Conservation (phyloP, 2,888 invertebrate genomes). For the Cyaniris semiargus region DNA sequence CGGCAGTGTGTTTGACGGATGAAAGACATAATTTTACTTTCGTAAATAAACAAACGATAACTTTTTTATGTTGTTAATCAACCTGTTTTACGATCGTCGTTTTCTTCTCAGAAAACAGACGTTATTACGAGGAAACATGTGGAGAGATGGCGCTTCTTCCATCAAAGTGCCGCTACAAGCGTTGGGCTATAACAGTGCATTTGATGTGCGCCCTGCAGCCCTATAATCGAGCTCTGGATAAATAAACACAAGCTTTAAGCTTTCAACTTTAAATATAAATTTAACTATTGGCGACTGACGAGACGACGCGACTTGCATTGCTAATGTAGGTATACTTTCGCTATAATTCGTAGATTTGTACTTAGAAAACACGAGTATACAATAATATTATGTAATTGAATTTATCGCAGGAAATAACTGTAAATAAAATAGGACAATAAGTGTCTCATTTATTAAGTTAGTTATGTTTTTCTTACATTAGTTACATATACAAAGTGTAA, state of each 20-base stretch:
- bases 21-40: conserved; percentile 51
- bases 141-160: conserved; percentile 73
- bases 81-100: conserved; percentile 72
- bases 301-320: conserved; percentile 1
- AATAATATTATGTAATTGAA: no score
- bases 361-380: no score
- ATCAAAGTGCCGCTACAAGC: conserved; percentile 73
- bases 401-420: neutral
- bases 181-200: conserved; percentile 63
- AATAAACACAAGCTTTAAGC: conserved; percentile 72
- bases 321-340: neutral
- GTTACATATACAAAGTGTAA: no score
- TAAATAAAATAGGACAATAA: neutral
- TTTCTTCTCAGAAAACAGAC: conserved; percentile 79
- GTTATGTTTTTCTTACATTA: no score
- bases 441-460: no score
- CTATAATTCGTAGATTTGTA: neutral
- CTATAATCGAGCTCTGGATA: conserved; percentile 62
- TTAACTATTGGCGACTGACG: conserved; percentile 21
- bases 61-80: conserved; percentile 66
- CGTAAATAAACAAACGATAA: conserved; percentile 69
- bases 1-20: conserved; percentile 24
- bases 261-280: conserved; percentile 50
- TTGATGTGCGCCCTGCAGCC: conserved; percentile 71
- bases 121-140: conserved; percentile 79